Evolutionary conservation across 2,113 vertebrate genomes (phyloP).

Genomic region (Cairina moschata): DNA sequence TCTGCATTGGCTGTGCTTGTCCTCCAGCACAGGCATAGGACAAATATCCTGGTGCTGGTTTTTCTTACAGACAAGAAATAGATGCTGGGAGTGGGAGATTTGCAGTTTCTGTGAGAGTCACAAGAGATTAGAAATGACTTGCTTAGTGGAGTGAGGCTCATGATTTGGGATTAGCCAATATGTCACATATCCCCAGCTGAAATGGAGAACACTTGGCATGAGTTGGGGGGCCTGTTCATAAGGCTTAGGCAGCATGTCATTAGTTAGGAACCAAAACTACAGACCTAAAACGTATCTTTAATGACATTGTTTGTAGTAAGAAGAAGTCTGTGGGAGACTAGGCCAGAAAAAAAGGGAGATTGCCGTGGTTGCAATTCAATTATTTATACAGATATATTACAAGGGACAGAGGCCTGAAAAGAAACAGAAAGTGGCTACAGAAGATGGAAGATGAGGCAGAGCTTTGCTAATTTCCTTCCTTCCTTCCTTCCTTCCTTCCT

Average conservation of each 20-base stretch:
- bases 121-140: not conserved
- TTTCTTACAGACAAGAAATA: not conserved
- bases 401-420: not conserved
- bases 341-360: not conserved
- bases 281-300: not conserved
- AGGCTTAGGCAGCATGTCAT: not conserved
- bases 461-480: not conserved
- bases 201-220: not conserved
- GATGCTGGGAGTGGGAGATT: conserved; percentile 12
- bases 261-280: not conserved
- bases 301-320: not conserved
- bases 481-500: not conserved
- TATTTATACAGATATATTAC: not conserved
- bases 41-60: not conserved
- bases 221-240: not conserved
- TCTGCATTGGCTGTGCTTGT: fast-evolving
- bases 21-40: not conserved
- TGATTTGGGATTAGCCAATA: not conserved
- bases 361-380: not conserved
- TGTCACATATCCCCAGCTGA: not conserved
- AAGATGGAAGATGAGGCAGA: not conserved
- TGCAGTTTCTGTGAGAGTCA: conserved; percentile 24
- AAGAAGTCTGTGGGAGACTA: not conserved
- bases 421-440: not conserved
- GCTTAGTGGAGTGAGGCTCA: not conserved